Percentiles rank a stretch among this genome's conserved stretches.
Conservation (phyloP, 2,888 invertebrate genomes). For the Ichneumon xanthorius region DNA sequence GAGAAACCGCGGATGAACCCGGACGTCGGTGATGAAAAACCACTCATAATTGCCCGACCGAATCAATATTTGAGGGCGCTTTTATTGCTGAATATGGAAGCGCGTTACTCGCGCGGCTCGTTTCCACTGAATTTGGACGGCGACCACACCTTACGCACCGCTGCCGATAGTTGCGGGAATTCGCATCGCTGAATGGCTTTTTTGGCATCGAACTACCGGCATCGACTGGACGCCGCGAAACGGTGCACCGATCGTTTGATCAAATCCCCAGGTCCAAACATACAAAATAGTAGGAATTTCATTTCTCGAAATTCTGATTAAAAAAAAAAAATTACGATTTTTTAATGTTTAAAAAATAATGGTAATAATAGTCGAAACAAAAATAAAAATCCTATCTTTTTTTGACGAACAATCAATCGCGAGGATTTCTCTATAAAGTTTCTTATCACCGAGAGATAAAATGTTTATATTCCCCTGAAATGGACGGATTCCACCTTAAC, state of each 20-base stretch:
- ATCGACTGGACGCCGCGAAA: too few relatives aligned
- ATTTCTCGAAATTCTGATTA: background rate
- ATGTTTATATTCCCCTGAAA: background rate
- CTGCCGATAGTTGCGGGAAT: background rate
- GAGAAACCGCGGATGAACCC: conserved; percentile 63
- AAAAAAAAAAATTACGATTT: too few relatives aligned
- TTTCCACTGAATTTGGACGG: conserved; percentile 25
- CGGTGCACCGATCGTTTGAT: background rate
- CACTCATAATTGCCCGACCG: conserved; percentile 78
- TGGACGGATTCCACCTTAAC: background rate
- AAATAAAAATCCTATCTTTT: background rate
- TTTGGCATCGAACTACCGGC: background rate
- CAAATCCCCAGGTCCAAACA: background rate
- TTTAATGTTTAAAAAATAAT: background rate
- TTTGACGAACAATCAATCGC: background rate
- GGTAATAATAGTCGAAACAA: background rate
- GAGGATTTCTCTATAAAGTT: too few relatives aligned
- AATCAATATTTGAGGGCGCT: conserved; percentile 79
- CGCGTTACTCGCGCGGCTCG: background rate
- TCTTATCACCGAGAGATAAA: too few relatives aligned
- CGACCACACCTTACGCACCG: conserved; percentile 4
- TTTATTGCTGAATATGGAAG: conserved; percentile 75
- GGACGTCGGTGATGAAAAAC: conserved; percentile 74
- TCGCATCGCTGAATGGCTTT: background rate
- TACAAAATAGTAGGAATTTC: background rate